A percentile compares a stretch with the other conserved stretches of the same genome.
Conservation (phyloP, 2,113 vertebrate species). For the Lamprologus sp. region DNA sequence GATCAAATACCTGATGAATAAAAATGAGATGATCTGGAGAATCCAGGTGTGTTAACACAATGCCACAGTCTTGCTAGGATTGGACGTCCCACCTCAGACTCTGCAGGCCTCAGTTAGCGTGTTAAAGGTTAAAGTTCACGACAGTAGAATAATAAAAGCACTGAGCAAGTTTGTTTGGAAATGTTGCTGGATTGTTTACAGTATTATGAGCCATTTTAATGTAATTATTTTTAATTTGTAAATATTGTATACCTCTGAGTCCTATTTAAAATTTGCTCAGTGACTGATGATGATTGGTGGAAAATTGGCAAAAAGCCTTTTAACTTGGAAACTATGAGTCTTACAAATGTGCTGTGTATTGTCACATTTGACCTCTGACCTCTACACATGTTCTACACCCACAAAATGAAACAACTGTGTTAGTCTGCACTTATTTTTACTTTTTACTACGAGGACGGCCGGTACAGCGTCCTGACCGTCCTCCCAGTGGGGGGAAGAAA, state of each 20-base stretch:
- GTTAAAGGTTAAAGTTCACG: not conserved
- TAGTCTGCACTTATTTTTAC: not conserved
- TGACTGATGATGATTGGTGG: not conserved
- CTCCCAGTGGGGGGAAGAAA: rapidly evolving
- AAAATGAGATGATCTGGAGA: not conserved
- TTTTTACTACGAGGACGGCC: not conserved
- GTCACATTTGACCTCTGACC: not conserved
- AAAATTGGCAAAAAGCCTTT: not conserved
- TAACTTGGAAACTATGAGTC: not conserved
- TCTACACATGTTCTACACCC: not conserved
- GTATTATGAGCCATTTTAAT: not conserved
- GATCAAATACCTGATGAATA: no score
- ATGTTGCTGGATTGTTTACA: not conserved
- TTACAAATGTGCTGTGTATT: rapidly evolving
- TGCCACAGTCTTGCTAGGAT: not conserved
- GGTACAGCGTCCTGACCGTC: rapidly evolving
- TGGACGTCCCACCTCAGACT: not conserved
- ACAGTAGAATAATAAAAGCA: rapidly evolving
- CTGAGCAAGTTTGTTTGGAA: not conserved
- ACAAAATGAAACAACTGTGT: not conserved
- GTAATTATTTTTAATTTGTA: not conserved
- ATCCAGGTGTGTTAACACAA: not conserved
- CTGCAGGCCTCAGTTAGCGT: not conserved
- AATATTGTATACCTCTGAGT: not conserved
- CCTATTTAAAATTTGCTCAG: not conserved